A percentile compares a stretch with the other conserved stretches of the same genome.
phyloP scores from a whole-genome alignment of 2,113 vertebrate genomes.

The Oryzias javanicus region DNA sequence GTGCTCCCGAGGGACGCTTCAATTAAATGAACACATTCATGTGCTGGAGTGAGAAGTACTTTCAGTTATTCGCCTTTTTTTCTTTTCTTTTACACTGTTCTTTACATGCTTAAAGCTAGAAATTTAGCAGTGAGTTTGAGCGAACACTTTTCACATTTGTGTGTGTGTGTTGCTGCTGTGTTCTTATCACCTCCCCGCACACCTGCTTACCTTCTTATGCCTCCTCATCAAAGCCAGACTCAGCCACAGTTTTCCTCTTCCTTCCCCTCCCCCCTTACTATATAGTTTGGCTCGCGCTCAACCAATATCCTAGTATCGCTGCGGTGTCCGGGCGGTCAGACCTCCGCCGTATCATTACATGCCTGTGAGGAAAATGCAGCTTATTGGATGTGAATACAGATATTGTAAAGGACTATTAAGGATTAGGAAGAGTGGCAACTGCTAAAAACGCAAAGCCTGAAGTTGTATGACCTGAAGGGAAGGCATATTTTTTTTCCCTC shows the following conservation, averaged over 20 bases:
- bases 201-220: constrained; percentile 72
- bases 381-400: constrained; percentile 34
- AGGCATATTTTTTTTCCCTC: constrained; percentile 2
- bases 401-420: constrained; percentile 47
- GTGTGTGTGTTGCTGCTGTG: constrained; percentile 23
- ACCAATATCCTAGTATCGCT: constrained; percentile 36
- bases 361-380: constrained; percentile 37
- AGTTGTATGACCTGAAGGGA: constrained; percentile 20
- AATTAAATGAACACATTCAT: constrained; percentile 42
- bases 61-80: too few relatives aligned
- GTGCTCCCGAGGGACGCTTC: constrained; percentile 39
- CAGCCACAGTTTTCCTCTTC: constrained; percentile 61
- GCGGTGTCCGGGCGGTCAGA: constrained; percentile 52
- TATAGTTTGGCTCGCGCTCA: constrained; percentile 56
- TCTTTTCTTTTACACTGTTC: too few relatives aligned
- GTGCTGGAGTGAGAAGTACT: constrained; percentile 1
- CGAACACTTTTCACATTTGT: constrained; percentile 36
- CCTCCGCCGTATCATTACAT: constrained; percentile 47
- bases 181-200: constrained; percentile 75
- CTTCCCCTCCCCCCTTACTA: constrained; percentile 21
- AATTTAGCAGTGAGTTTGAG: constrained; percentile 47
- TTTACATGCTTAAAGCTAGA: constrained; percentile 13
- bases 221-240: constrained; percentile 72
- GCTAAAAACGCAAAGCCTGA: constrained; percentile 38
- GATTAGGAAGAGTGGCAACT: constrained; percentile 47